Evolutionary conservation across 2,113 vertebrate species (phyloP).

Genomic region (Numida meleagris): DNA sequence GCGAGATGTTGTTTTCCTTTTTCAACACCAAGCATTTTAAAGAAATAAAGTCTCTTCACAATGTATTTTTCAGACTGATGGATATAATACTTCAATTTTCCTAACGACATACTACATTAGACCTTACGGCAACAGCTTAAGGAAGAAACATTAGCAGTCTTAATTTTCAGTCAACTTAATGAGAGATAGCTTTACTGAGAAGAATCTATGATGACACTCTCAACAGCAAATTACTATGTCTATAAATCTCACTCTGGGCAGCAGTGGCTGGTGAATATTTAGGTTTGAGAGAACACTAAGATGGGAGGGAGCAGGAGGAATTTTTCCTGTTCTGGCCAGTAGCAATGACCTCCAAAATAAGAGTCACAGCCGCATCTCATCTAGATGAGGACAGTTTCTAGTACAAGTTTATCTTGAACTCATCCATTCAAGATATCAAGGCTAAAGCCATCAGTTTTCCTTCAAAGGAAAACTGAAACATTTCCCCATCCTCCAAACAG

Average conservation of each 20-base stretch:
- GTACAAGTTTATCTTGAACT: background rate
- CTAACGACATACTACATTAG: background rate
- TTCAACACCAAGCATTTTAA: background rate
- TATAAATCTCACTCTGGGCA: background rate
- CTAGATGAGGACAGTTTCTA: background rate
- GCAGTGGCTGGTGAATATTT: background rate
- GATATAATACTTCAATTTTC: background rate
- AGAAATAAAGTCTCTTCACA: fast-evolving
- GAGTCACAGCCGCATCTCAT: background rate
- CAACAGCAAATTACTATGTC: background rate
- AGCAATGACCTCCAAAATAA: background rate
- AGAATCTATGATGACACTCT: background rate
- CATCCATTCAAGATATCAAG: background rate
- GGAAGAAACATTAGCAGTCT: background rate
- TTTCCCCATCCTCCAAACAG: background rate
- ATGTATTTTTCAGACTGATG: background rate
- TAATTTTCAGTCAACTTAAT: background rate
- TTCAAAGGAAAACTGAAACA: background rate
- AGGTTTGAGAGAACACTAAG: background rate
- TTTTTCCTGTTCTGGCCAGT: fast-evolving
- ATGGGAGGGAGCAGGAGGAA: background rate
- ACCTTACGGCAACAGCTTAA: background rate
- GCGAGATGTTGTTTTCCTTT: background rate
- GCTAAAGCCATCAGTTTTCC: background rate
- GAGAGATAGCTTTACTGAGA: background rate